A percentile compares a stretch with the other conserved stretches of the same genome.
These are phyloP conservation scores for Melitaea athalia DNA, from an alignment of 2,888 invertebrate genomes.

Conservation along the genomic window DNA sequence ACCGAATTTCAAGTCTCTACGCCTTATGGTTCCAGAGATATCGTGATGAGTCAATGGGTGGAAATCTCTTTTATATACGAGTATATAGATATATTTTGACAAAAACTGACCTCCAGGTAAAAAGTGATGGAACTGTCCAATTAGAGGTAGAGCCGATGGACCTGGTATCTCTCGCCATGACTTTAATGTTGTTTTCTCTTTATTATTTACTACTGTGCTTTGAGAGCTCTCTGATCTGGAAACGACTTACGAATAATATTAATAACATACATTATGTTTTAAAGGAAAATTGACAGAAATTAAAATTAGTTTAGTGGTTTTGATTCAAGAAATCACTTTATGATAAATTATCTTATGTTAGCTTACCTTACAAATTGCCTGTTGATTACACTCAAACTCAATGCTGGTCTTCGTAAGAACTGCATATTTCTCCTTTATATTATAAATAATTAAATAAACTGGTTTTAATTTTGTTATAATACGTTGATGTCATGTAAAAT, in stretches of 20 bases:
- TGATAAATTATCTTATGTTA: too few species aligned
- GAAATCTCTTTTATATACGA: too few species aligned
- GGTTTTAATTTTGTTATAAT: background rate
- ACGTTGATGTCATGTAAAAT: background rate
- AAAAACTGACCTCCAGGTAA: conserved; percentile 54
- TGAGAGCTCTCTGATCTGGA: background rate
- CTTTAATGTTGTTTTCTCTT: conserved; percentile 38
- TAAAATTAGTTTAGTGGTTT: too few species aligned
- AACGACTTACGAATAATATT: background rate
- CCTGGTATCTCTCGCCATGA: conserved; percentile 75
- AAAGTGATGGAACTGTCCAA: conserved; percentile 59
- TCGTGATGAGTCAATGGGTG: too few species aligned
- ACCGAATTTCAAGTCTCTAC: too few species aligned
- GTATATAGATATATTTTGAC: background rate
- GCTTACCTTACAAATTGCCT: conserved; percentile 1
- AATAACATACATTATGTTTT: too few species aligned
- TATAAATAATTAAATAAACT: background rate
- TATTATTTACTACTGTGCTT: background rate
- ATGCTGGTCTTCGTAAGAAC: background rate
- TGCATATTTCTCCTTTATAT: background rate
- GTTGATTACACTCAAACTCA: background rate
- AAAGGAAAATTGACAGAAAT: too few species aligned
- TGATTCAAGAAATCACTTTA: too few species aligned
- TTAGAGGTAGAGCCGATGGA: conserved; percentile 64
- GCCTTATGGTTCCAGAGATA: too few species aligned